A percentile compares a stretch with the other conserved stretches of the same genome.
phyloP scores from a whole-genome alignment of 1,140 invertebrate genomes.

The Hycleus phaleratus region DNA sequence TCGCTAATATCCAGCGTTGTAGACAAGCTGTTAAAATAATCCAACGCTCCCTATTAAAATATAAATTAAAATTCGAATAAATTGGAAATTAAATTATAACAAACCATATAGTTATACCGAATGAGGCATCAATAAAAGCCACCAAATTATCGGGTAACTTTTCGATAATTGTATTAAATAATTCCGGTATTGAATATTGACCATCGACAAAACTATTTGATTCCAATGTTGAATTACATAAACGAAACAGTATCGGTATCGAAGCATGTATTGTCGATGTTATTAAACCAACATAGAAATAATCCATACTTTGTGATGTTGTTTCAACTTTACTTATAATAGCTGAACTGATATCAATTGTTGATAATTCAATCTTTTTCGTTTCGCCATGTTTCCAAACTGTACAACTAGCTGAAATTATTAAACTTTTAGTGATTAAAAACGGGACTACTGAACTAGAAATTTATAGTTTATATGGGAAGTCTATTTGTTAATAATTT shows the following conservation, averaged over 20 bases:
- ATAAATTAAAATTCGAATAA: too few species aligned
- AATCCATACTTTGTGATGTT: slow-evolving; percentile 72
- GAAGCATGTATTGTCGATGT: slow-evolving; percentile 49
- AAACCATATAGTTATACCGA: slow-evolving; percentile 45
- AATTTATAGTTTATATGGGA: too few species aligned
- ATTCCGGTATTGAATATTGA: slow-evolving; percentile 12
- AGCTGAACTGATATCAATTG: slow-evolving; percentile 87
- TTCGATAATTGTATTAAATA: slow-evolving; percentile 11
- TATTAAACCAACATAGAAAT: slow-evolving; percentile 65
- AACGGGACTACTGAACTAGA: too few species aligned
- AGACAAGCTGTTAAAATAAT: slow-evolving; percentile 58
- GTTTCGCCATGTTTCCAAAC: slow-evolving; percentile 86
- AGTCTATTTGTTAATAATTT: too few species aligned
- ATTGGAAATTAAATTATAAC: too few species aligned
- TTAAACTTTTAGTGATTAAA: neutral
- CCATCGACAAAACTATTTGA: slow-evolving; percentile 5
- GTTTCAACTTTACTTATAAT: slow-evolving; percentile 85
- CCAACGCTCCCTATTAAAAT: slow-evolving; percentile 41
- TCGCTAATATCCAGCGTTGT: slow-evolving; percentile 67
- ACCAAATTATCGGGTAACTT: slow-evolving; percentile 7
- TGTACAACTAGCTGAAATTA: slow-evolving; percentile 73
- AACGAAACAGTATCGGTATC: slow-evolving; percentile 49
- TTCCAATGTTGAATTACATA: slow-evolving; percentile 40
- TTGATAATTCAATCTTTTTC: slow-evolving; percentile 87
- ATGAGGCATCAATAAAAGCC: slow-evolving; percentile 9